Percentiles rank a stretch among this genome's conserved stretches.
Conservation (phyloP, 2,888 invertebrate species). For the Oegoconia quadripuncta region DNA sequence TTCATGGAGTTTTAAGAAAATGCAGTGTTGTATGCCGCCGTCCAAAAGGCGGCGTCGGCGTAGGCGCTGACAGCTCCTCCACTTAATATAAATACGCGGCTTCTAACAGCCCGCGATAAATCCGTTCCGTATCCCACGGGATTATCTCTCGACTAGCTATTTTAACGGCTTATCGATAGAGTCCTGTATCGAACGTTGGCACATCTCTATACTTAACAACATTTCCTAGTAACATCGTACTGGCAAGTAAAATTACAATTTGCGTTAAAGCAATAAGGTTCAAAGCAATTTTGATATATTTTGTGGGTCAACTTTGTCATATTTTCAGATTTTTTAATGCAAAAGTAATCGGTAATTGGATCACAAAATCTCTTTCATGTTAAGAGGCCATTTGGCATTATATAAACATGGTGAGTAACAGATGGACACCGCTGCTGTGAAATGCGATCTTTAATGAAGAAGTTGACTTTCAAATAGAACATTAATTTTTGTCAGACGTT, state of each 20-base stretch:
- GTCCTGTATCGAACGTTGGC: slow-evolving; percentile 46
- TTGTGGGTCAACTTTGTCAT: slow-evolving; percentile 38
- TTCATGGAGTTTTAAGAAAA: slow-evolving; percentile 14
- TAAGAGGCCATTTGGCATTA: slow-evolving; percentile 22
- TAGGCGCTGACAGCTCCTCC: slow-evolving; percentile 75
- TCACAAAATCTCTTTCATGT: slow-evolving; percentile 18
- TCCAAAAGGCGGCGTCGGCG: slow-evolving; percentile 62
- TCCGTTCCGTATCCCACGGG: slow-evolving; percentile 49
- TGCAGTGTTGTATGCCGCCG: slow-evolving; percentile 61
- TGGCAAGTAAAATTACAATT: slow-evolving; percentile 29
- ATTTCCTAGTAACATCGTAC: slow-evolving; percentile 29
- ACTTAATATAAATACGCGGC: slow-evolving; percentile 77
- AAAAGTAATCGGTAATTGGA: slow-evolving; percentile 35
- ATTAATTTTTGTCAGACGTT: no score
- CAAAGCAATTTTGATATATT: slow-evolving; percentile 29
- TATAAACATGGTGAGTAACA: slow-evolving; percentile 24
- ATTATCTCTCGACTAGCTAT: slow-evolving; percentile 52
- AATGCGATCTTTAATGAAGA: slow-evolving; percentile 25
- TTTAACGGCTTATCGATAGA: slow-evolving; percentile 59
- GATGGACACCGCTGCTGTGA: slow-evolving; percentile 24
- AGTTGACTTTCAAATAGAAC: slow-evolving; percentile 1
- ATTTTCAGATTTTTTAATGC: slow-evolving; percentile 38
- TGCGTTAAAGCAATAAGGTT: slow-evolving; percentile 33
- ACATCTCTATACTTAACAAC: slow-evolving; percentile 33
- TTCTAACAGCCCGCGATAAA: slow-evolving; percentile 69